Evolutionary conservation across 1,140 invertebrate genomes (phyloP).

Genomic region (Pseudomyrmex concolor): DNA sequence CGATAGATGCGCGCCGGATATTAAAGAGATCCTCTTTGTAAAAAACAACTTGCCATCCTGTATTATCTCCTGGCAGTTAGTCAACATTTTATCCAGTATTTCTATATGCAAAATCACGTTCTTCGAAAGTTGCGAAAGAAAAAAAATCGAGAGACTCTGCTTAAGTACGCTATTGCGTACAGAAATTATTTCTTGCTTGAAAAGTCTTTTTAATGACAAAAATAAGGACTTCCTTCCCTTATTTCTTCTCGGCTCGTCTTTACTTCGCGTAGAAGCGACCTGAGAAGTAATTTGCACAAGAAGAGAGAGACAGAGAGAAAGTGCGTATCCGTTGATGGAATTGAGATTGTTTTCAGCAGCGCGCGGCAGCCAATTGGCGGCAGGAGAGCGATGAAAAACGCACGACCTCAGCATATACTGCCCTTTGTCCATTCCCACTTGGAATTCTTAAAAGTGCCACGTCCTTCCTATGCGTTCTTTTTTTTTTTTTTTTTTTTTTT

Average conservation of each 20-base stretch:
- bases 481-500: slow-evolving; percentile 69
- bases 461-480: slow-evolving; percentile 57
- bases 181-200: not conserved
- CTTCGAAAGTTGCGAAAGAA: not conserved
- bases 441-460: slow-evolving; percentile 76
- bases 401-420: slow-evolving; percentile 68
- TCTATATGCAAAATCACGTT: not conserved
- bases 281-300: slow-evolving; percentile 39
- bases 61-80: not conserved
- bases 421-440: slow-evolving; percentile 81
- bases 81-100: not conserved
- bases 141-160: not conserved
- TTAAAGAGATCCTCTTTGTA: not conserved
- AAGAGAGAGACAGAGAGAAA: slow-evolving; percentile 30
- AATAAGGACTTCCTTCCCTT: slow-evolving; percentile 6
- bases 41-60: not conserved
- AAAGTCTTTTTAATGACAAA: not conserved
- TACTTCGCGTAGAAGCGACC: slow-evolving; percentile 11
- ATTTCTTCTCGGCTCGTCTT: not conserved
- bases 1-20: slow-evolving; percentile 7
- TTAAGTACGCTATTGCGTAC: no score
- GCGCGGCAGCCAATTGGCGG: slow-evolving; percentile 61
- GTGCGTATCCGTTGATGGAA: slow-evolving; percentile 64
- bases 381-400: slow-evolving; percentile 66
- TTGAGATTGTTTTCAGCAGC: slow-evolving; percentile 70